phyloP scores from a whole-genome alignment of 1,140 invertebrate genomes.

The Cotesia vestalis region DNA sequence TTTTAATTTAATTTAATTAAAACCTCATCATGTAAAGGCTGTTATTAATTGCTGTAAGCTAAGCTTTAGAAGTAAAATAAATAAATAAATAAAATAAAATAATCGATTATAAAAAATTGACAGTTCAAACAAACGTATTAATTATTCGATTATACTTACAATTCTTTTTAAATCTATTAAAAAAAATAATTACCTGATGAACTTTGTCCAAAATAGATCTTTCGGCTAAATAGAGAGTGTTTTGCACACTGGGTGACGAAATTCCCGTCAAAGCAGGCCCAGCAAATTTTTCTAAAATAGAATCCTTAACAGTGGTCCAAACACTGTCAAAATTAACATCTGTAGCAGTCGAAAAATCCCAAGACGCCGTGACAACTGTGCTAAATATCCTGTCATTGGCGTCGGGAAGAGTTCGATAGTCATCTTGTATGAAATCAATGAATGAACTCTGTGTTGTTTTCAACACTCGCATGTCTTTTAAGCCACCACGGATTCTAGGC shows the following conservation, averaged over 20 bases:
- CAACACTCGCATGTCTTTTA: conserved; percentile 74
- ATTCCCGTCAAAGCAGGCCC: conserved; percentile 74
- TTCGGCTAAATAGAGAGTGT: conserved; percentile 77
- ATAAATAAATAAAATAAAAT: too few species aligned
- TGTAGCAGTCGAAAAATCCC: conserved; percentile 73
- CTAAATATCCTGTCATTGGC: conserved; percentile 78
- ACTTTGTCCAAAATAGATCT: conserved; percentile 73
- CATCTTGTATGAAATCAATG: conserved; percentile 79
- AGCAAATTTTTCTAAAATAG: conserved; percentile 77
- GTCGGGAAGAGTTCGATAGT: conserved; percentile 77
- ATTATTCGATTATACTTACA: too few species aligned
- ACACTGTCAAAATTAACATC: conserved; percentile 73
- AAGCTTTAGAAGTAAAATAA: too few species aligned
- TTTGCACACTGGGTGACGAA: conserved; percentile 78
- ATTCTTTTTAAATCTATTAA: too few species aligned
- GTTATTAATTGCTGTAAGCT: too few species aligned
- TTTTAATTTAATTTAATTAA: too few species aligned
- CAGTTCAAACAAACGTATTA: too few species aligned
- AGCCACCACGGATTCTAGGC: conserved; percentile 70
- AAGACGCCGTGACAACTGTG: conserved; percentile 76
- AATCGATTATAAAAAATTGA: too few species aligned
- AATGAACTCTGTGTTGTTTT: conserved; percentile 83
- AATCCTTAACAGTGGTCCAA: conserved; percentile 74
- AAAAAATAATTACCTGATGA: conserved; percentile 62
- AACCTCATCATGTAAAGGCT: too few species aligned